These are phyloP conservation scores for Sebastolobus alascanus DNA, from an alignment of 2,797 vertebrate genomes.

Conservation along the genomic window DNA sequence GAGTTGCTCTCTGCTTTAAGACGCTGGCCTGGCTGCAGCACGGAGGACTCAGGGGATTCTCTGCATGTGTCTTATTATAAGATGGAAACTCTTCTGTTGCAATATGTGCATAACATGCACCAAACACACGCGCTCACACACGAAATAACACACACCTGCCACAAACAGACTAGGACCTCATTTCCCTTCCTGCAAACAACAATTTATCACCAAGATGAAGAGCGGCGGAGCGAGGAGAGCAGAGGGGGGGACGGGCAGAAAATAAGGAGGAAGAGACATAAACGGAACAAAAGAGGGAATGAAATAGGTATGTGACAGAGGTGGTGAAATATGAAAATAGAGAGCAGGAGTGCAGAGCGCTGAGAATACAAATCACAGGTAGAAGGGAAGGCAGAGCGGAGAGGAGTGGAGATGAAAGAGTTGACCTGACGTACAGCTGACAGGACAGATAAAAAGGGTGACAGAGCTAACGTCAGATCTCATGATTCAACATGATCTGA, in stretches of 20 bases:
- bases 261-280: constrained; percentile 24
- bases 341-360: not conserved
- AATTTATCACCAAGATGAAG: constrained; percentile 49
- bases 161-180: constrained; percentile 8
- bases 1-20: constrained; percentile 38
- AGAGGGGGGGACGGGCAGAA: not conserved
- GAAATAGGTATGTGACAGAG: constrained; percentile 14
- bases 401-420: constrained; percentile 35
- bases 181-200: constrained; percentile 34
- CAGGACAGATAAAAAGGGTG: constrained; percentile 35
- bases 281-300: constrained; percentile 25
- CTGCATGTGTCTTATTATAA: constrained; percentile 14
- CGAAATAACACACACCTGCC: constrained; percentile 7
- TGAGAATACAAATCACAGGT: constrained; percentile 41
- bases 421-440: constrained; percentile 40
- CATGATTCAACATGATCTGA: constrained; percentile 46
- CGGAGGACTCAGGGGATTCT: constrained; percentile 15
- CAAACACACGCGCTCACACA: constrained; percentile 5
- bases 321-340: constrained; percentile 6
- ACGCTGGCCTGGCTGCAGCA: not conserved
- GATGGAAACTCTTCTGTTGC: not conserved
- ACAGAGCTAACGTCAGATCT: constrained; percentile 54
- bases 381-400: constrained; percentile 9
- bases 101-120: not conserved
- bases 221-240: constrained; percentile 14